Conservation (phyloP, 2,113 vertebrate species). For the Myotis yumanensis region DNA sequence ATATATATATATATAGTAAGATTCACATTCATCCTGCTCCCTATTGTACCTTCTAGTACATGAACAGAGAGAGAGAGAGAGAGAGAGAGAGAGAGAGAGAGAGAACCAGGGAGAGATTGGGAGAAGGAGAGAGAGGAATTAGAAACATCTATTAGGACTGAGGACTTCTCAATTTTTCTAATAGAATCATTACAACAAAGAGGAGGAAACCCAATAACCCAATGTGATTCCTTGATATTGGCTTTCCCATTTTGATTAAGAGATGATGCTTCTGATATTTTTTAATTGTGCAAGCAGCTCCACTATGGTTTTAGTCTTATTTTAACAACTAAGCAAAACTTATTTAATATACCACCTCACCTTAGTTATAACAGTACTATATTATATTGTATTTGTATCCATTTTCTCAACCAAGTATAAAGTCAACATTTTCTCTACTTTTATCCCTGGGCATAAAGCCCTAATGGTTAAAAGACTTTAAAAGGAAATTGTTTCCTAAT, state of each 20-base stretch:
- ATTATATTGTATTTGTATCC: background rate
- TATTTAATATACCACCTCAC: background rate
- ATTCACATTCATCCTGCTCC: background rate
- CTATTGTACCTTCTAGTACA: background rate
- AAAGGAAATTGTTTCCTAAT: background rate
- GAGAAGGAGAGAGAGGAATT: background rate
- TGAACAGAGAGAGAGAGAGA: background rate
- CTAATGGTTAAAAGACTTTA: background rate
- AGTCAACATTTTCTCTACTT: background rate
- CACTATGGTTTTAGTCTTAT: background rate
- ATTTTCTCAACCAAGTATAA: background rate
- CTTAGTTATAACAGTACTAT: background rate
- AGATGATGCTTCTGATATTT: background rate
- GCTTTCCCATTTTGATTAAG: background rate
- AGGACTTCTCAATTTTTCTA: background rate
- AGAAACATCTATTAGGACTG: background rate
- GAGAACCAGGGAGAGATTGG: fast-evolving
- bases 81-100: background rate
- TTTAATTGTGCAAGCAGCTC: background rate
- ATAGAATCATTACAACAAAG: background rate
- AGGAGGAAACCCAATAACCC: background rate
- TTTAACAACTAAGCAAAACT: background rate
- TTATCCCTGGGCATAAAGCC: background rate
- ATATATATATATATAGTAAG: background rate
- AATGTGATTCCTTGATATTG: background rate